Evolutionary conservation across 2,888 invertebrate genomes (phyloP).

Genomic region (Agriotes lineatus): DNA sequence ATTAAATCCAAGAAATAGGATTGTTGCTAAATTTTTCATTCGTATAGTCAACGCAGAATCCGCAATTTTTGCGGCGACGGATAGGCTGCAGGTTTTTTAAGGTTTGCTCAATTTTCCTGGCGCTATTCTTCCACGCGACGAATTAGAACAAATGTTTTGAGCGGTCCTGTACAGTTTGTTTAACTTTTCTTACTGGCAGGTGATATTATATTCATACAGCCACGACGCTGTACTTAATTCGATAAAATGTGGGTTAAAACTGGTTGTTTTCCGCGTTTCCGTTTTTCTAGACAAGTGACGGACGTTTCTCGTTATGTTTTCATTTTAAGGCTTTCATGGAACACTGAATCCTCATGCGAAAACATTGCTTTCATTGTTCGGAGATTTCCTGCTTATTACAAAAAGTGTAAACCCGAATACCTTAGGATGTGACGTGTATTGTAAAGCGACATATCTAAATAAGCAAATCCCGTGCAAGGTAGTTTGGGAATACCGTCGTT

Average conservation of each 20-base stretch:
- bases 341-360: constrained; percentile 39
- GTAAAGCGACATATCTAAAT: constrained; percentile 20
- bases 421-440: constrained; percentile 11
- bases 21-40: constrained; percentile 17
- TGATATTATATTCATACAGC: constrained; percentile 12
- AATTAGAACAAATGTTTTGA: not conserved
- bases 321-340: constrained; percentile 44
- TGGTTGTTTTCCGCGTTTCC: constrained; percentile 42
- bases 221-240: constrained; percentile 33
- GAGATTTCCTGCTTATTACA: constrained; percentile 28
- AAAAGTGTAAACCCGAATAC: constrained; percentile 30
- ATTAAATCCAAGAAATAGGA: constrained; percentile 4
- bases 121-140: too few relatives aligned
- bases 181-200: not conserved
- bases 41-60: too few relatives aligned
- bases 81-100: too few relatives aligned
- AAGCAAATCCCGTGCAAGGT: constrained; percentile 22
- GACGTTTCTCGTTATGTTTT: constrained; percentile 46
- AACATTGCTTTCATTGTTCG: constrained; percentile 37
- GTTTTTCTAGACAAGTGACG: constrained; percentile 42
- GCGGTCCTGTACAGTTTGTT: not conserved
- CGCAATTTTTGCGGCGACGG: too few relatives aligned
- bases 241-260: constrained; percentile 42
- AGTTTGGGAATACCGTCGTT: constrained; percentile 24
- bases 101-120: too few relatives aligned